Percentiles rank a stretch among this genome's conserved stretches.
These are phyloP conservation scores for Paralvinella palmiformis DNA, from an alignment of 1,140 invertebrate species.

Conservation along the genomic window DNA sequence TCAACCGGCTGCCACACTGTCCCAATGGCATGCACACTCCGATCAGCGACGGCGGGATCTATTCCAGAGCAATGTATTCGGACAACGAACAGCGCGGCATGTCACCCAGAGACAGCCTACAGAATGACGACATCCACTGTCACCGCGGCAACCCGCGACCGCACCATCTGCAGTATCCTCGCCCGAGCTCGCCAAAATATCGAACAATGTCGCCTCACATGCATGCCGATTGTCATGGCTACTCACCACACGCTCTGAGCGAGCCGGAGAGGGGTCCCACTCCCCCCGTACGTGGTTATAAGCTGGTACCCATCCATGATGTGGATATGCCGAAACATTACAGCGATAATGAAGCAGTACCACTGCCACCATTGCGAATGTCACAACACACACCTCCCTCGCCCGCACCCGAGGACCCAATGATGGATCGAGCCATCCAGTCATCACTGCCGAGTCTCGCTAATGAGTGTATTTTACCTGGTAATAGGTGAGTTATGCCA, in stretches of 20 bases:
- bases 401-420: constrained; percentile 29
- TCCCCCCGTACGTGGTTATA: constrained; percentile 17
- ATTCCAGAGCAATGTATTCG: too few relatives aligned
- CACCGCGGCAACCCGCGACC: neutral
- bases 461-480: constrained; percentile 39
- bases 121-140: neutral
- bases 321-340: neutral
- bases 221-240: neutral
- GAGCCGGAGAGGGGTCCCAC: constrained; percentile 30
- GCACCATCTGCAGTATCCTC: neutral
- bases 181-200: neutral
- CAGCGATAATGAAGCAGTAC: constrained; percentile 21
- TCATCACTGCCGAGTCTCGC: constrained; percentile 52
- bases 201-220: neutral
- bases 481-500: too few relatives aligned
- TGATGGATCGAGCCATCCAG: constrained; percentile 52
- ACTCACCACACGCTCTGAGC: constrained; percentile 25
- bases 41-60: neutral
- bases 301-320: constrained; percentile 9
- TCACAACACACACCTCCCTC: constrained; percentile 19
- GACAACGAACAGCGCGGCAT: too few relatives aligned
- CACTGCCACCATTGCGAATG: constrained; percentile 22
- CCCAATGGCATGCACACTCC: neutral
- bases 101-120: neutral
- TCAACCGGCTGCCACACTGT: neutral